phyloP scores from a whole-genome alignment of 2,113 vertebrate species.

The Dasyornis broadbenti region DNA sequence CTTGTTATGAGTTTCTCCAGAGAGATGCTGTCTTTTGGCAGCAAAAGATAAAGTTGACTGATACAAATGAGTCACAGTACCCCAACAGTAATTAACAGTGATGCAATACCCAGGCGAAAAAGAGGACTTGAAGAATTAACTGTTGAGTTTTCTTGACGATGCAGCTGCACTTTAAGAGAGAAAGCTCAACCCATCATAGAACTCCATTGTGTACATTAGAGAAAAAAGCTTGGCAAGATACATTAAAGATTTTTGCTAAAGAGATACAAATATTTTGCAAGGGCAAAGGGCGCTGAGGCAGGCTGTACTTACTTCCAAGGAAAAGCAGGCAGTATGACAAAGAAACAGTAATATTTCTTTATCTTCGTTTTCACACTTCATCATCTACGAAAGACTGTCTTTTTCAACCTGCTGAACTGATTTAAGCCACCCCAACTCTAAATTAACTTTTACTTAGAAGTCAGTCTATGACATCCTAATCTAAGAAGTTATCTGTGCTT shows the following conservation, averaged over 20 bases:
- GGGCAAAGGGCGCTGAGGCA: slow-evolving; percentile 41
- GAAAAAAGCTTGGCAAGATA: slow-evolving; percentile 49
- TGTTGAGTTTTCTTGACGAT: slow-evolving; percentile 53
- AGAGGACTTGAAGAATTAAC: slow-evolving; percentile 62
- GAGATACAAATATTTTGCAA: slow-evolving; percentile 65
- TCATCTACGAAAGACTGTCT: slow-evolving; percentile 41
- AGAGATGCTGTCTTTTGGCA: slow-evolving; percentile 72
- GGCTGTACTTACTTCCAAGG: slow-evolving; percentile 47
- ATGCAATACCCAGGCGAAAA: slow-evolving; percentile 71
- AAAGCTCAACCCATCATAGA: slow-evolving; percentile 47
- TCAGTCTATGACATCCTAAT: slow-evolving; percentile 4
- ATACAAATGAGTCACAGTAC: slow-evolving; percentile 72
- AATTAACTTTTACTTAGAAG: slow-evolving; percentile 30
- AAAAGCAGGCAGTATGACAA: slow-evolving; percentile 54
- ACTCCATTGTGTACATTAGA: slow-evolving; percentile 43
- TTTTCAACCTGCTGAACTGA: slow-evolving; percentile 60
- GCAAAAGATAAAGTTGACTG: slow-evolving; percentile 73
- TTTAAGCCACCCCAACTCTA: slow-evolving; percentile 24
- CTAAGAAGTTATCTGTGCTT: background rate
- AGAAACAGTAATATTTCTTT: slow-evolving; percentile 59
- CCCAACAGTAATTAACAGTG: slow-evolving; percentile 70
- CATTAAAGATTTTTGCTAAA: slow-evolving; percentile 58
- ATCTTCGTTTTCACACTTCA: slow-evolving; percentile 60
- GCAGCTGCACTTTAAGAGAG: slow-evolving; percentile 38
- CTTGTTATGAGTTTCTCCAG: slow-evolving; percentile 75